These are phyloP conservation scores for Neocrepidodera transversa DNA, from an alignment of 2,888 invertebrate genomes.

Conservation along the genomic window DNA sequence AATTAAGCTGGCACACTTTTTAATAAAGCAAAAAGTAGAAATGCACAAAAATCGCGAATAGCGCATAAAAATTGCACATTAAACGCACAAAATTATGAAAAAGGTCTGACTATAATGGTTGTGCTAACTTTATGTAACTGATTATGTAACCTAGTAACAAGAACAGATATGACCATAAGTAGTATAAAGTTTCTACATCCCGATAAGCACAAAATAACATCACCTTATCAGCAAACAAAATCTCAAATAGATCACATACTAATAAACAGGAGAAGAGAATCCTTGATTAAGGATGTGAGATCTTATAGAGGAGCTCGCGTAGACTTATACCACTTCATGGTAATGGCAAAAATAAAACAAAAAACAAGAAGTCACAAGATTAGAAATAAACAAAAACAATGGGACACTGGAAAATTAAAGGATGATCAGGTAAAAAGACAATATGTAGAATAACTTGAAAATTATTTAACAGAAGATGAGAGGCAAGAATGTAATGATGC, in stretches of 20 bases:
- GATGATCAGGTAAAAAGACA: background rate
- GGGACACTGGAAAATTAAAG: no score
- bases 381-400: no score
- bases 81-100: no score
- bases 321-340: no score
- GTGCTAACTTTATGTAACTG: no score
- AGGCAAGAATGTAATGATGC: background rate
- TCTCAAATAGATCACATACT: conserved; percentile 6
- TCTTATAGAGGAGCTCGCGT: background rate
- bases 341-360: no score
- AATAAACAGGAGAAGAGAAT: conserved; percentile 4
- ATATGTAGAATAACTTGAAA: background rate
- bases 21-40: no score
- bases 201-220: conserved; percentile 3
- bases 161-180: background rate
- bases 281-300: conserved; percentile 1
- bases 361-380: no score
- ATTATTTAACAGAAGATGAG: background rate
- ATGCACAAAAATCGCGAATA: no score
- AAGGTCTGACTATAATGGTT: no score
- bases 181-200: background rate
- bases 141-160: background rate
- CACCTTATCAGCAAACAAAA: conserved; percentile 1
- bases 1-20: no score
- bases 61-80: no score